Percentiles rank a stretch among this genome's conserved stretches.
Evolutionary conservation across 92 coral and sea anemone species (phyloP).

Genomic region (Heliopora coerulea): DNA sequence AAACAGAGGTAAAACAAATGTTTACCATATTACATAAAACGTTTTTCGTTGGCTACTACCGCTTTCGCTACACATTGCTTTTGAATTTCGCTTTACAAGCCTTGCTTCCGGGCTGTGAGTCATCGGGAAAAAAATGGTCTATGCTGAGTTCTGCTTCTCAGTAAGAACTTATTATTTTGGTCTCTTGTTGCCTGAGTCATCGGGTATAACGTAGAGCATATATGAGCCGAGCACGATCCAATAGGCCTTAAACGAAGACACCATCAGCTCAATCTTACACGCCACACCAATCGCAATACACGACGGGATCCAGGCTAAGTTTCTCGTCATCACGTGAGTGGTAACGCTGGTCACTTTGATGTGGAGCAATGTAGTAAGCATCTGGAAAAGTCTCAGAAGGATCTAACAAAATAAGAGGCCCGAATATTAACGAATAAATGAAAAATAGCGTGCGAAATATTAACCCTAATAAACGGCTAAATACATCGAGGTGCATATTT

Average conservation of each 20-base stretch:
- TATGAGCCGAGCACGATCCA: slow-evolving; percentile 28
- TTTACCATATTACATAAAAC: too few species aligned
- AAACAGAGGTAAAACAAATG: too few species aligned
- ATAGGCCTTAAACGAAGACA: slow-evolving; percentile 34
- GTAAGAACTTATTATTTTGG: not conserved
- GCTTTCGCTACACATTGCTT: too few species aligned
- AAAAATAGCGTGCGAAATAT: too few species aligned
- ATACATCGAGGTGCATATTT: too few species aligned
- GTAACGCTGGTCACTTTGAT: slow-evolving; percentile 34
- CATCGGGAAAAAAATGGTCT: too few species aligned
- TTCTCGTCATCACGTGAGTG: slow-evolving; percentile 36
- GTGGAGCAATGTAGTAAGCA: slow-evolving; percentile 11
- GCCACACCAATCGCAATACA: slow-evolving; percentile 33
- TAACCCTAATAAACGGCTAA: too few species aligned
- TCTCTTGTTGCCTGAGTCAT: slow-evolving; percentile 18
- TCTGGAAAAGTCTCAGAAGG: slow-evolving; percentile 14
- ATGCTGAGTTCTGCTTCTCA: too few species aligned
- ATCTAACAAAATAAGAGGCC: not conserved
- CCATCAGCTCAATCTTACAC: slow-evolving; percentile 35
- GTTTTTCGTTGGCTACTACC: too few species aligned
- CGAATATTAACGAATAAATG: too few species aligned
- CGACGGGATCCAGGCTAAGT: slow-evolving; percentile 27
- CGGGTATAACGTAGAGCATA: slow-evolving; percentile 22
- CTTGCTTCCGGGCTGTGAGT: too few species aligned
- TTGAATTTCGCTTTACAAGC: too few species aligned